Conservation (phyloP, 2,113 vertebrate genomes). For the Aldabrachelys gigantea region DNA sequence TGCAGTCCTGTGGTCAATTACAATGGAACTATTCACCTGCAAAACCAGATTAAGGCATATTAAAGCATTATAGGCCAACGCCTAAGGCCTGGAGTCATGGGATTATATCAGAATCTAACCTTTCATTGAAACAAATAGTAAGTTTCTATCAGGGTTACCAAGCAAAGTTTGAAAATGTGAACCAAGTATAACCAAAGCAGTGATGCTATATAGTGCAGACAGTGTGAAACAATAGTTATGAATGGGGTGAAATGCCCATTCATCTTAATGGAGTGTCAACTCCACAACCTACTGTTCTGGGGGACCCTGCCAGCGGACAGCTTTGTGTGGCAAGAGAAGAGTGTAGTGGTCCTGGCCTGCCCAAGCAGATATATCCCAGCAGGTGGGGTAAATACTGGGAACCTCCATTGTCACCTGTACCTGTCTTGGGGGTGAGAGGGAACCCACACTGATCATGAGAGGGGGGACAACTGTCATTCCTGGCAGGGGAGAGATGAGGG, state of each 20-base stretch:
- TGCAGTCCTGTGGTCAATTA: background rate
- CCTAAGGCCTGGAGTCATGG: background rate
- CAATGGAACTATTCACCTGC: background rate
- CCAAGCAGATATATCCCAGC: background rate
- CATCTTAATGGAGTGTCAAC: background rate
- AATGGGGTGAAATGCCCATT: rapidly evolving
- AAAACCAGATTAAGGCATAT: background rate
- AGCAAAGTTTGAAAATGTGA: background rate
- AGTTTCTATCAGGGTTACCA: background rate
- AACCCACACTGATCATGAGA: background rate
- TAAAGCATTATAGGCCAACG: background rate
- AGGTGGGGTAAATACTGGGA: background rate
- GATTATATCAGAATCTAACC: background rate
- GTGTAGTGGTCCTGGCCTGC: rapidly evolving
- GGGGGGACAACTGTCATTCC: background rate
- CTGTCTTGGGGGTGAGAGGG: background rate
- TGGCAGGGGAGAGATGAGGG: background rate
- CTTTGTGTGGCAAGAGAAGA: rapidly evolving
- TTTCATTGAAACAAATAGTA: background rate
- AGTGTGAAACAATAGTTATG: background rate
- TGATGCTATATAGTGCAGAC: background rate
- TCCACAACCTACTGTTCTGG: too few relatives aligned
- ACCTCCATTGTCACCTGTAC: background rate
- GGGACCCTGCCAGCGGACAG: background rate
- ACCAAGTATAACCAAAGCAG: background rate